Evolutionary conservation across 2,888 invertebrate species (phyloP).

Genomic region (Parthenolecanium corni): DNA sequence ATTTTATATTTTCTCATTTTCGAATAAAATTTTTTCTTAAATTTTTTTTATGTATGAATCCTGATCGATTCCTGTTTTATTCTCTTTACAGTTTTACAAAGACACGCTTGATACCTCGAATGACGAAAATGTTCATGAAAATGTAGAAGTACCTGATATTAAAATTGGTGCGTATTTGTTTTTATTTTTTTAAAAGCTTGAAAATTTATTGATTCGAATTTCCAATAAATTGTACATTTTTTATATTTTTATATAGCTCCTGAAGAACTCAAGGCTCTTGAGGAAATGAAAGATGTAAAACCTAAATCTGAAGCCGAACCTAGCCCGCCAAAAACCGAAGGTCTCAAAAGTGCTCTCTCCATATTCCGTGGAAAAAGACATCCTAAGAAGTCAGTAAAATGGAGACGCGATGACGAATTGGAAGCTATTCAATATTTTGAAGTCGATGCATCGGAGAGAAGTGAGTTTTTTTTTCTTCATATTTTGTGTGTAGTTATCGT

Average conservation of each 20-base stretch:
- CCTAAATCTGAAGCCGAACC: not conserved
- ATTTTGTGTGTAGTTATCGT: no score
- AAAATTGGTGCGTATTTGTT: slow-evolving; percentile 17
- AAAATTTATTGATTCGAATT: not conserved
- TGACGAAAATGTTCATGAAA: slow-evolving; percentile 35
- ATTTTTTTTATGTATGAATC: no score
- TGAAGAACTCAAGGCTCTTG: not conserved
- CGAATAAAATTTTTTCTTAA: not conserved
- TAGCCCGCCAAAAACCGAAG: not conserved
- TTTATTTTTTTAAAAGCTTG: not conserved
- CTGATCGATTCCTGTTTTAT: no score
- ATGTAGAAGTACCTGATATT: slow-evolving; percentile 31
- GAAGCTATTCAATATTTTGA: slow-evolving; percentile 82
- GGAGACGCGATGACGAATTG: slow-evolving; percentile 67
- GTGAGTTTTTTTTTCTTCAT: slow-evolving; percentile 32
- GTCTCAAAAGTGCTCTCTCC: slow-evolving; percentile 33
- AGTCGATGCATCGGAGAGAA: slow-evolving; percentile 84
- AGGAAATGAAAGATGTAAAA: no score
- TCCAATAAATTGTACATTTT: no score
- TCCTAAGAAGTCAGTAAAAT: slow-evolving; percentile 69
- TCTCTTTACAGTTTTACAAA: slow-evolving; percentile 60
- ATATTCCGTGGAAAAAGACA: slow-evolving; percentile 41
- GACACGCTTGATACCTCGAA: slow-evolving; percentile 70
- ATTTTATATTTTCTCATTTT: not conserved
- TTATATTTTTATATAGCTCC: slow-evolving; percentile 5